Evolutionary conservation across 2,113 vertebrate species (phyloP).

Genomic region (Caranx melampygus): DNA sequence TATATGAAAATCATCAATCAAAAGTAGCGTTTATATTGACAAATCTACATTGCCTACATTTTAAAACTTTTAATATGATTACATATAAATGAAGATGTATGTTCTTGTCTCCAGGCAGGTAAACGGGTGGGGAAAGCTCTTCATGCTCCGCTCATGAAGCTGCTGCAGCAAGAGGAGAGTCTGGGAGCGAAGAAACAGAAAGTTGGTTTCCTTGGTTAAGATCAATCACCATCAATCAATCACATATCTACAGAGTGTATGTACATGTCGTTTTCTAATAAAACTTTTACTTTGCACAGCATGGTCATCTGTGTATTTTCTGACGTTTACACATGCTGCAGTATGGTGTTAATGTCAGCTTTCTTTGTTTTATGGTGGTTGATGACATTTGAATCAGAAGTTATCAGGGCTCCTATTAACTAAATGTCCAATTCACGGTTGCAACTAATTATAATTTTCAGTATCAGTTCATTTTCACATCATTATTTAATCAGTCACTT

Average conservation of each 20-base stretch:
- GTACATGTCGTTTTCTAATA: slow-evolving; percentile 71
- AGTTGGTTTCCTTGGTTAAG: slow-evolving; percentile 94
- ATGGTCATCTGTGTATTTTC: slow-evolving; percentile 23
- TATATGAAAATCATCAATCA: too few species aligned
- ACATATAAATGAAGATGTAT: not conserved
- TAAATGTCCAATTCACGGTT: not conserved
- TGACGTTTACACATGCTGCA: not conserved
- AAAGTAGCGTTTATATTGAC: too few species aligned
- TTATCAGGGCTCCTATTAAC: not conserved
- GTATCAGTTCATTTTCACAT: not conserved
- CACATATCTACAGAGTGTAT: slow-evolving; percentile 17
- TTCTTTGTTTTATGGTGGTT: not conserved
- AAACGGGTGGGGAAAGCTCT: slow-evolving; percentile 91
- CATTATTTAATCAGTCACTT: too few species aligned
- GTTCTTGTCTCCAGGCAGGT: slow-evolving; percentile 83
- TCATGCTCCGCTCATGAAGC: slow-evolving; percentile 87
- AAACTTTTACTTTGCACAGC: slow-evolving; percentile 47
- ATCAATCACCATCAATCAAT: not conserved
- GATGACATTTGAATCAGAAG: not conserved
- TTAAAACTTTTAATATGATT: too few species aligned
- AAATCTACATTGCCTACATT: too few species aligned
- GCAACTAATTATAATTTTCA: not conserved
- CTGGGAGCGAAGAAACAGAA: slow-evolving; percentile 89
- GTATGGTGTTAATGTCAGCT: not conserved
- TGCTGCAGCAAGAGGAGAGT: slow-evolving; percentile 90